Evolutionary conservation across 2,113 vertebrate species (phyloP).

Genomic region (Entomyzon cyanotis): DNA sequence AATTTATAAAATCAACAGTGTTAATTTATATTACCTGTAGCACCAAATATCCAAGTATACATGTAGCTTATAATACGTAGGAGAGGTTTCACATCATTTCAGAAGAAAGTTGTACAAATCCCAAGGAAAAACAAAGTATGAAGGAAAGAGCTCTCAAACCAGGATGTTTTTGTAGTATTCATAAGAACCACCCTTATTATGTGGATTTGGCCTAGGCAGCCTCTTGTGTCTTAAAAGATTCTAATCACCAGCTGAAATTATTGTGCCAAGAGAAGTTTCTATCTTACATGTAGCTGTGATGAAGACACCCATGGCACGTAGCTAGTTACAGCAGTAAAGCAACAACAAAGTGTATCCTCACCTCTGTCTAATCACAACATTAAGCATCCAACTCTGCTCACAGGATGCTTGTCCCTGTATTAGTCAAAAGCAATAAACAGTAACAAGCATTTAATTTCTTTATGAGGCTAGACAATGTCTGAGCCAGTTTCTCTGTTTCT

Average conservation of each 20-base stretch:
- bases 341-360: neutral
- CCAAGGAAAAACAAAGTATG: neutral
- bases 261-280: neutral
- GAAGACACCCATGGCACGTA: rapidly evolving
- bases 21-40: neutral
- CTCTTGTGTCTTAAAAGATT: neutral
- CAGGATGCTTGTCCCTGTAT: neutral
- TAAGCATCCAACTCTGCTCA: neutral
- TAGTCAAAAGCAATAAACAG: neutral
- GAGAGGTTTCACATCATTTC: neutral
- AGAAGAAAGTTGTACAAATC: neutral
- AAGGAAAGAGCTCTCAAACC: neutral
- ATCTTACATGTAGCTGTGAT: rapidly evolving
- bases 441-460: neutral
- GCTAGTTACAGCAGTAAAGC: neutral
- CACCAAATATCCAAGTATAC: neutral
- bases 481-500: neutral
- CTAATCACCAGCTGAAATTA: neutral
- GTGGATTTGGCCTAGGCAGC: neutral
- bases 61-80: neutral
- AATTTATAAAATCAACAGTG: neutral
- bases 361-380: neutral
- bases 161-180: neutral
- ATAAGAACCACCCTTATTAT: neutral
- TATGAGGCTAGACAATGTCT: neutral